Conservation (phyloP, 2,797 vertebrate species). For the Eupleurogrammus muticus region DNA sequence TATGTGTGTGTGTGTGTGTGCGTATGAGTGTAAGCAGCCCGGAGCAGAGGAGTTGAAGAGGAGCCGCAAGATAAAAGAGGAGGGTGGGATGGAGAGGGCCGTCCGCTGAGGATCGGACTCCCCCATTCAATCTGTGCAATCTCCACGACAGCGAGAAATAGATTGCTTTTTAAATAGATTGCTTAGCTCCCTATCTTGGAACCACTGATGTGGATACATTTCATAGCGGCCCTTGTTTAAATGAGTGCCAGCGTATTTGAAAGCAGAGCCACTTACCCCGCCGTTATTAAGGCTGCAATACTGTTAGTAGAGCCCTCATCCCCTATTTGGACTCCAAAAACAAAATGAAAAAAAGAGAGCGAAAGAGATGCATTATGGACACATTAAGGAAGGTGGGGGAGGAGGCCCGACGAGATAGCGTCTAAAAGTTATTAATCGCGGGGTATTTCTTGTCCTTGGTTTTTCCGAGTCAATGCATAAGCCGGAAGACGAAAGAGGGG, state of each 20-base stretch:
- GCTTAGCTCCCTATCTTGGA: constrained; percentile 79
- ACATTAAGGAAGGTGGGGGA: constrained; percentile 19
- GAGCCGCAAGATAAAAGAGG: constrained; percentile 57
- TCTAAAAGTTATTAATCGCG: constrained; percentile 66
- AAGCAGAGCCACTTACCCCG: constrained; percentile 63
- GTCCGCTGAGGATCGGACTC: constrained; percentile 76
- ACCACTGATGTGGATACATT: constrained; percentile 81
- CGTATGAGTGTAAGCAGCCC: constrained; percentile 36
- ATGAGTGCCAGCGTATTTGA: constrained; percentile 71
- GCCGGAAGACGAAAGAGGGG: constrained; percentile 39
- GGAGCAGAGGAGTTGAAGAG: constrained; percentile 45
- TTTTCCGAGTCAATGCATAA: constrained; percentile 54
- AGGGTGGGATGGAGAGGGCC: constrained; percentile 64
- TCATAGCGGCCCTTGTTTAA: constrained; percentile 78
- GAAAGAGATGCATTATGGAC: constrained; percentile 38
- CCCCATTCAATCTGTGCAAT: constrained; percentile 82
- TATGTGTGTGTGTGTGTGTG: too few relatives aligned
- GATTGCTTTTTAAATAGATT: constrained; percentile 87
- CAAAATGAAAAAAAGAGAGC: constrained; percentile 49
- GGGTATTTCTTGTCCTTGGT: constrained; percentile 55
- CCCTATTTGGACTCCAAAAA: constrained; percentile 60
- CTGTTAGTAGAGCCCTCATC: constrained; percentile 57
- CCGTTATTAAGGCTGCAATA: constrained; percentile 70
- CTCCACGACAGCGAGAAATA: constrained; percentile 79
- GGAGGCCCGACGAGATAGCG: constrained; percentile 24